Evolutionary conservation across 2,113 vertebrate genomes (phyloP), one percentile per base, ranked within the genome.

Genomic region (Ciconia maguari): DNA sequence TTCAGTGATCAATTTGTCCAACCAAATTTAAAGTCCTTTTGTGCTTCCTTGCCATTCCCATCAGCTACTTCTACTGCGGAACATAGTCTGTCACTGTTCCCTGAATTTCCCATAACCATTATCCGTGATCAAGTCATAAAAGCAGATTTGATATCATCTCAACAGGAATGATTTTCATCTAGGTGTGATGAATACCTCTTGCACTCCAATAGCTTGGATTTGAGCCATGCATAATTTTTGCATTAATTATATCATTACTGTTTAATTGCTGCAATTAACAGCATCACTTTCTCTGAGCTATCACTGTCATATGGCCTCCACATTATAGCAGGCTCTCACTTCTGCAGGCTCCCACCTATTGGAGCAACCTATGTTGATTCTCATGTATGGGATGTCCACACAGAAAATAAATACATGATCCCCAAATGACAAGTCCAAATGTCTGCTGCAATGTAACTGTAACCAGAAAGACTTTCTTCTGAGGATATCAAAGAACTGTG

Each of bases 151-250:
- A 80, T 94, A 84, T 38, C 30, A 69, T 71, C 83, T 83, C 62
- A 93, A 86, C 24, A 83, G 78, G 70, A 93, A 84, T 71, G 57
- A 82, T 83, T 95, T 91, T 85, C 83, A 70, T 94, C 84, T 84
- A 90, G 46, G 75, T 55, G 11, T 94, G 82, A 89, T 91, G 81
- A 96, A 95, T 85, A 71, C 81, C 74, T 86, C 54, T 52, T 88
- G 78, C 15, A 77, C 71, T 83, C 90, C 85, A 93, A 88, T 71
- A 84, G 86, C 69, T 89, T 87, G 91, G 87, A 92, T 87, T 68
- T 9, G 11, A 91, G 86, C 97, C 95, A 95, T 80, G 94, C 90
- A 94, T 96, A 89, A 94, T 90, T 93, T 96, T 95, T 89, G 89
- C 79, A 94, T 91, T 87, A 90, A 70, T 97, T 95, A 96, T 89